Evolutionary conservation across 2,797 vertebrate species (phyloP), one percentile per base, ranked within the genome.

Genomic region (Falco rusticolus): DNA sequence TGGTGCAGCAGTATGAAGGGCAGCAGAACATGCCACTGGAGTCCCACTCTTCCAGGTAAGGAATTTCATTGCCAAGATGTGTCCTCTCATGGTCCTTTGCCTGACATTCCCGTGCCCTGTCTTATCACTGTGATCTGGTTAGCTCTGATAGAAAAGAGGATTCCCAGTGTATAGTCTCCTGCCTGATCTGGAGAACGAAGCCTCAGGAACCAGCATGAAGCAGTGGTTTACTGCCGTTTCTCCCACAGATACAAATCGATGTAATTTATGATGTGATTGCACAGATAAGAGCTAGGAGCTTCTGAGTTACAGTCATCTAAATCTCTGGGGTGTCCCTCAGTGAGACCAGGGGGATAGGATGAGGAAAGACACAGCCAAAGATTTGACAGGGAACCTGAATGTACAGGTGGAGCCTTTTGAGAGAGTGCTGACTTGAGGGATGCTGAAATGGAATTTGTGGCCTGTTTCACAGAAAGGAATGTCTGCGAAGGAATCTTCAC

Each of bases 1-100:
- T 99, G 94, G 99, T 99, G 68, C 97, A 99, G 96, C 99, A 99
- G 84, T 99, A 99, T 20, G 99, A 99, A 96, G 98, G 98, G 31
- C 98, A 99, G 97, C 99, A 93, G 96, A 98, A 72, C 79, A 86
- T 88, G 77, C 97, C 80, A 2, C 68, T 88, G 26, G 95, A 98
- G 56, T 89, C 97, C 51, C 97, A 85, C 71, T 78, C 98, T 14
- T 96, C 96, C 97, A 98, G 99, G 99, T 99, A 98, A 98, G 63
- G 15, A 11, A 4, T 37, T 61, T 53, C 0, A 11, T 24, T 16
- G 43, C 24, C 43, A 47, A 51, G 26, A 16, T 10, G 6, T 47
- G 29, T 59, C 33, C 22, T 19, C 25, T 71, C 1, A 0, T 37
- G 43, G 13, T 53, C n/a, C 28, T 53, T 48, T 39, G 14, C 11